phyloP scores from a whole-genome alignment of 2,888 invertebrate species.

The Campopleginae sp. region DNA sequence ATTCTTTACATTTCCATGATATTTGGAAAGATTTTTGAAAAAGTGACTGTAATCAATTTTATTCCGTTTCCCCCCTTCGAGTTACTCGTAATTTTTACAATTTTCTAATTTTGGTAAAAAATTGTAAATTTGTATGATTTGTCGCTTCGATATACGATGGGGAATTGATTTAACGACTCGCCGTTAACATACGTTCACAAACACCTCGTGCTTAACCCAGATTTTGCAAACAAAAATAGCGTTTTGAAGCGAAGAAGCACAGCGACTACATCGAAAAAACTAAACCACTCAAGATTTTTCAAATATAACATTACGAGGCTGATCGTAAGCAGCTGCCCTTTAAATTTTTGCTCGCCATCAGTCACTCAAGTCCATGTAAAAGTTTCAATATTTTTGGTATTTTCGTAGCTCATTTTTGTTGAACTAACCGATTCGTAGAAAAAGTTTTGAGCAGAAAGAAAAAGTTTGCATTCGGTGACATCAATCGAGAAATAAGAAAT shows the following conservation, averaged over 20 bases:
- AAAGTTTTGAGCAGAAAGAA: not conserved
- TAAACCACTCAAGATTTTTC: constrained; percentile 52
- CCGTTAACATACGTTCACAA: constrained; percentile 34
- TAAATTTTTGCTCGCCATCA: not conserved
- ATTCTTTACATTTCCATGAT: not conserved
- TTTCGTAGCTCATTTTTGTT: not conserved
- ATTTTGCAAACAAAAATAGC: constrained; percentile 81
- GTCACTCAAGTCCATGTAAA: not conserved
- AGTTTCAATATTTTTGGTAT: not conserved
- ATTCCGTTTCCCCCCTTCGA: not conserved
- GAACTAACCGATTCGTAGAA: not conserved
- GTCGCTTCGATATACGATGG: not conserved
- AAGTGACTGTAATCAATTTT: not conserved
- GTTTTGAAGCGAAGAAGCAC: constrained; percentile 57
- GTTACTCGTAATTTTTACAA: not conserved
- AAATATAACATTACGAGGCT: constrained; percentile 48
- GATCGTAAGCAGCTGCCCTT: not conserved
- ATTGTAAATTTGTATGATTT: not conserved
- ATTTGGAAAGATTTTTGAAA: not conserved
- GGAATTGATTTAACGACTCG: constrained; percentile 4
- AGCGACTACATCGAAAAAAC: constrained; percentile 23
- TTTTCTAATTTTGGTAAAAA: not conserved
- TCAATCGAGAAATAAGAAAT: not conserved
- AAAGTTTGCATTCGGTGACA: not conserved
- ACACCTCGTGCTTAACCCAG: constrained; percentile 77